Evolutionary conservation across 2,113 vertebrate genomes (phyloP).

Genomic region (Circaetus gallicus): DNA sequence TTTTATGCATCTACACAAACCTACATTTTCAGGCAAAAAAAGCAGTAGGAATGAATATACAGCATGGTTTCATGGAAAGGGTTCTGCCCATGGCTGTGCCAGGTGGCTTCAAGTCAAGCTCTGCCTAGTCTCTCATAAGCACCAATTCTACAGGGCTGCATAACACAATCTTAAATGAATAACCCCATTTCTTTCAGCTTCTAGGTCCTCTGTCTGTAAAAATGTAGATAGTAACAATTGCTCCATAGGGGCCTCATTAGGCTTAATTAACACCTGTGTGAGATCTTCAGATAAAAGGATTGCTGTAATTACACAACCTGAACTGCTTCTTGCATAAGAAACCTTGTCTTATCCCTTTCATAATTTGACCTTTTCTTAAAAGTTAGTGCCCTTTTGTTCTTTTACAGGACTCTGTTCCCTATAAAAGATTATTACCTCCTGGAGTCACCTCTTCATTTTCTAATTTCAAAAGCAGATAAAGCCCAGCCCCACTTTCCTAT

Average conservation of each 20-base stretch:
- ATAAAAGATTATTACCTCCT: neutral
- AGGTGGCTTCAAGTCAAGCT: neutral
- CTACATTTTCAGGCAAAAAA: neutral
- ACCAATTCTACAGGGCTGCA: neutral
- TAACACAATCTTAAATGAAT: neutral
- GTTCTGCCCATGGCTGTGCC: neutral
- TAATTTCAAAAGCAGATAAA: neutral
- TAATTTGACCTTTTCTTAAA: neutral
- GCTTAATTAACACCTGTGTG: slow-evolving; percentile 44
- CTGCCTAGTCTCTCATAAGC: neutral
- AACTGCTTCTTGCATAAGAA: neutral
- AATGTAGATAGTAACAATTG: slow-evolving; percentile 9
- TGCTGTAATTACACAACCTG: slow-evolving; percentile 10
- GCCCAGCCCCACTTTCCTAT: neutral
- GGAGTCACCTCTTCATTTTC: neutral
- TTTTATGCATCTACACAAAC: neutral
- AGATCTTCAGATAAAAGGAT: slow-evolving; percentile 18
- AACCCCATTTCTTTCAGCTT: neutral
- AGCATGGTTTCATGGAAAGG: neutral
- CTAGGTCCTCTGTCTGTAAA: neutral
- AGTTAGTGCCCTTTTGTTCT: neutral
- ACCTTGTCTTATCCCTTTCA: neutral
- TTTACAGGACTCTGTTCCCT: neutral
- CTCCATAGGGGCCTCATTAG: slow-evolving; percentile 8
- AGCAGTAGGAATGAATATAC: neutral